Conservation (phyloP, 37 sponge, comb jelly and placozoan species). For the Tethya wilhelma region DNA sequence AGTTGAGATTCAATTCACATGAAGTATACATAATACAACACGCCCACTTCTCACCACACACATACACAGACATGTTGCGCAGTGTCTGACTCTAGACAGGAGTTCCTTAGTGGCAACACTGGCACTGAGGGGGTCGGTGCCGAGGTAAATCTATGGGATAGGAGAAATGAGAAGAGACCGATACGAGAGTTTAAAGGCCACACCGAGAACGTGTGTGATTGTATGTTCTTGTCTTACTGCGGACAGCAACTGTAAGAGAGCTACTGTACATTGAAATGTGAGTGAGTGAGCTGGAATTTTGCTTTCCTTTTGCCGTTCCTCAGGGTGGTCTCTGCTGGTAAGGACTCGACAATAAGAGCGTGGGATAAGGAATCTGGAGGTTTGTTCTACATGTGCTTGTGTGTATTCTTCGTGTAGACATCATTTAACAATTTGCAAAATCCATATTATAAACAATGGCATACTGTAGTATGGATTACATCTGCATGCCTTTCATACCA, state of each 20-base stretch:
- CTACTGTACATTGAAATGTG: too few species aligned
- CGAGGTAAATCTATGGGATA: slow-evolving; percentile 49
- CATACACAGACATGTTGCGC: slow-evolving; percentile 47
- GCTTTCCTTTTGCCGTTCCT: background rate
- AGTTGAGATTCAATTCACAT: too few species aligned
- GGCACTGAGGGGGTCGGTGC: slow-evolving; percentile 12
- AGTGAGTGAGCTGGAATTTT: too few species aligned
- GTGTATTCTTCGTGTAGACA: too few species aligned
- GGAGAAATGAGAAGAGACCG: slow-evolving; percentile 38
- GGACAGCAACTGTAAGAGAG: too few species aligned
- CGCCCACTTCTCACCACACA: background rate
- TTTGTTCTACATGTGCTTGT: too few species aligned
- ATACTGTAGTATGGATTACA: too few species aligned
- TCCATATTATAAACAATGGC: too few species aligned
- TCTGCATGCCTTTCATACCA: too few species aligned
- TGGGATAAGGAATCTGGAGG: slow-evolving; percentile 26
- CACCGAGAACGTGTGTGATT: slow-evolving; percentile 25
- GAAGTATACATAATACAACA: too few species aligned
- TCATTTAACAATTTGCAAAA: too few species aligned
- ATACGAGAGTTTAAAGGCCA: slow-evolving; percentile 44
- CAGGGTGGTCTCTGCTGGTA: slow-evolving; percentile 11
- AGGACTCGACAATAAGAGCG: slow-evolving; percentile 7
- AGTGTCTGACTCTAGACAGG: slow-evolving; percentile 27
- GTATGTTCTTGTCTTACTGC: slow-evolving; percentile 21
- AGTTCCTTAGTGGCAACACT: slow-evolving; percentile 27